Percentiles rank a stretch among this genome's conserved stretches.
phyloP scores from a whole-genome alignment of 2,797 vertebrate species.

The Apodemus agrarius region DNA sequence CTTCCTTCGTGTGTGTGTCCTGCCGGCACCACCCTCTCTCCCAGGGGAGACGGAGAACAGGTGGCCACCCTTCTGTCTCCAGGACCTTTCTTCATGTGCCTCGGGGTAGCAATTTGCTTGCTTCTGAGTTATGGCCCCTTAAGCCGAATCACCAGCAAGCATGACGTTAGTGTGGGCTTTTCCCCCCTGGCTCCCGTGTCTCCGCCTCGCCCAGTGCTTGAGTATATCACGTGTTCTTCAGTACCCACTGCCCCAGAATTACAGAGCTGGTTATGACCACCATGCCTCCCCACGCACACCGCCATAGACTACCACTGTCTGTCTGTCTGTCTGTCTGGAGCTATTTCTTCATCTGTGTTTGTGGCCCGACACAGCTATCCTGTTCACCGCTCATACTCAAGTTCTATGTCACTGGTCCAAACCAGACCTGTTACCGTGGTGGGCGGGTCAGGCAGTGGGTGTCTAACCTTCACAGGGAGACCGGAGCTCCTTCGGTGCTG shows the following conservation, averaged over 20 bases:
- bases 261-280: background rate
- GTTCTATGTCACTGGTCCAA: background rate
- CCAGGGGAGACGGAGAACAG: background rate
- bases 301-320: background rate
- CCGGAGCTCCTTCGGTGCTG: background rate
- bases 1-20: background rate
- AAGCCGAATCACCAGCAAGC: background rate
- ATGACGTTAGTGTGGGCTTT: background rate
- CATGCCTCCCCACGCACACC: too few relatives aligned
- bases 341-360: background rate
- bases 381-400: too few relatives aligned
- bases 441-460: background rate
- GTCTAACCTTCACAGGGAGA: fast-evolving
- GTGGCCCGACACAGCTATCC: background rate
- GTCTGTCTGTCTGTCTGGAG: too few relatives aligned
- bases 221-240: too few relatives aligned
- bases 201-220: background rate
- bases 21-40: background rate
- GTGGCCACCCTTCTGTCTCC: background rate
- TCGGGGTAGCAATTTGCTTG: background rate
- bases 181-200: background rate
- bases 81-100: background rate
- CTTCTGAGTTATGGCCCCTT: background rate
- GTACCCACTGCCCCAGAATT: too few relatives aligned
- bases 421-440: background rate